phyloP scores from a whole-genome alignment of 2,113 vertebrate genomes.

The Clarias magur region DNA sequence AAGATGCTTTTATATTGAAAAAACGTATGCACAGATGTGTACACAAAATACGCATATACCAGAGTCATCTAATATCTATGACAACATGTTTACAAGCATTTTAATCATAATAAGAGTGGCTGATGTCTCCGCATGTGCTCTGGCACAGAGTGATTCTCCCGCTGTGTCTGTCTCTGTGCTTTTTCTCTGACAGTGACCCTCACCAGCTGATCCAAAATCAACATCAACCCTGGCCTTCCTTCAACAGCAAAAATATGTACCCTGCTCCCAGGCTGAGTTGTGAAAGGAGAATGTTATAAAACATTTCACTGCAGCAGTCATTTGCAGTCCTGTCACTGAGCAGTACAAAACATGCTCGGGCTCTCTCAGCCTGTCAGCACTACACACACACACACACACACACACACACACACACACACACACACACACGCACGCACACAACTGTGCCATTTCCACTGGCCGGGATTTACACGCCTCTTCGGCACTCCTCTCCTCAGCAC shows the following conservation, averaged over 20 bases:
- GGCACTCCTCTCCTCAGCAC: not conserved
- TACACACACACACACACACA: constrained; percentile 34
- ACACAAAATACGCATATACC: not conserved
- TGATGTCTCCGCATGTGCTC: not conserved
- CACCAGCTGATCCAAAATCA: constrained; percentile 12
- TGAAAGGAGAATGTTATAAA: constrained; percentile 4
- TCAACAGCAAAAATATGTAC: not conserved
- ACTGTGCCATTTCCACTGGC: constrained; percentile 46
- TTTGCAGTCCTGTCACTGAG: constrained; percentile 30
- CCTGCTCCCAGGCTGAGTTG: not conserved
- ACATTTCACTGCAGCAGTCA: constrained; percentile 30
- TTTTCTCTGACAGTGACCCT: not conserved
- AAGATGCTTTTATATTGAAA: not conserved
- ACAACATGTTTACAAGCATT: not conserved
- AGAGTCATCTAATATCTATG: not conserved
- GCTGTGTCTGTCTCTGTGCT: not conserved
- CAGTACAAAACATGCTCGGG: constrained; percentile 27
- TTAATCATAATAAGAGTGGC: not conserved
- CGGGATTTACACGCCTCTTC: constrained; percentile 18
- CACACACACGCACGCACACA: not conserved
- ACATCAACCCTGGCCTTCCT: not conserved
- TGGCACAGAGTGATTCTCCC: not conserved
- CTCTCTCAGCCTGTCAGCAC: constrained; percentile 24
- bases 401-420: not conserved
- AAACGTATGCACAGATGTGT: not conserved